These are phyloP conservation scores for Lepeophtheirus salmonis DNA, from an alignment of 1,140 invertebrate species.

Conservation along the genomic window DNA sequence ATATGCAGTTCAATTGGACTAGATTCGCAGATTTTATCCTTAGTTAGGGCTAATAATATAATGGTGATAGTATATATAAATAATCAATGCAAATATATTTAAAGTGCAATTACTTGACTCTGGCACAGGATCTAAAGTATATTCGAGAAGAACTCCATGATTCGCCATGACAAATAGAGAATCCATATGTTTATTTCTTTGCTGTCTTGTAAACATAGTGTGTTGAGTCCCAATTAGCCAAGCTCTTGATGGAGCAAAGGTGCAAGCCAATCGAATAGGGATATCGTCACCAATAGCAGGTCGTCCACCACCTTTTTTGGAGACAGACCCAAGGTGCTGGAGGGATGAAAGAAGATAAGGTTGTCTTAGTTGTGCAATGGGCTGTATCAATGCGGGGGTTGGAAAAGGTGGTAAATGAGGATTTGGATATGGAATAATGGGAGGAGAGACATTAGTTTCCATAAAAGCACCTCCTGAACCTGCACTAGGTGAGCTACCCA, in stretches of 20 bases:
- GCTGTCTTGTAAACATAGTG: constrained; percentile 26
- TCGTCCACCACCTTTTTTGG: constrained; percentile 9
- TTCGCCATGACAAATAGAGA: constrained; percentile 76
- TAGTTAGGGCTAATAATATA: constrained; percentile 42
- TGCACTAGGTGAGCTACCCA: constrained; percentile 5
- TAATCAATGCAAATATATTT: no score
- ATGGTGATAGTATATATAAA: not conserved
- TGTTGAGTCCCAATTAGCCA: constrained; percentile 39
- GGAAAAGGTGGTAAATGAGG: constrained; percentile 72
- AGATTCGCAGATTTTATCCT: constrained; percentile 76
- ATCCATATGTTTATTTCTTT: constrained; percentile 40
- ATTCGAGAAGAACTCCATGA: constrained; percentile 67
- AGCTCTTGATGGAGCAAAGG: constrained; percentile 51
- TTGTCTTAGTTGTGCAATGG: constrained; percentile 67
- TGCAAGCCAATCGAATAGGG: constrained; percentile 47
- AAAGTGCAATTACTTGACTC: constrained; percentile 23
- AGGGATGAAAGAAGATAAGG: constrained; percentile 33
- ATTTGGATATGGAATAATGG: constrained; percentile 57
- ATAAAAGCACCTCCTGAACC: not conserved
- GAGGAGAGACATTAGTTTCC: not conserved
- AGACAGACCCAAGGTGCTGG: not conserved
- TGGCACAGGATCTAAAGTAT: constrained; percentile 64
- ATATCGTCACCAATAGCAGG: constrained; percentile 20
- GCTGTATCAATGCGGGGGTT: constrained; percentile 50
- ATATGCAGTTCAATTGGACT: constrained; percentile 67